A percentile compares a stretch with the other conserved stretches of the same genome.
Evolutionary conservation across 2,797 vertebrate genomes (phyloP).

Genomic region (Cercopithecus mitis): DNA sequence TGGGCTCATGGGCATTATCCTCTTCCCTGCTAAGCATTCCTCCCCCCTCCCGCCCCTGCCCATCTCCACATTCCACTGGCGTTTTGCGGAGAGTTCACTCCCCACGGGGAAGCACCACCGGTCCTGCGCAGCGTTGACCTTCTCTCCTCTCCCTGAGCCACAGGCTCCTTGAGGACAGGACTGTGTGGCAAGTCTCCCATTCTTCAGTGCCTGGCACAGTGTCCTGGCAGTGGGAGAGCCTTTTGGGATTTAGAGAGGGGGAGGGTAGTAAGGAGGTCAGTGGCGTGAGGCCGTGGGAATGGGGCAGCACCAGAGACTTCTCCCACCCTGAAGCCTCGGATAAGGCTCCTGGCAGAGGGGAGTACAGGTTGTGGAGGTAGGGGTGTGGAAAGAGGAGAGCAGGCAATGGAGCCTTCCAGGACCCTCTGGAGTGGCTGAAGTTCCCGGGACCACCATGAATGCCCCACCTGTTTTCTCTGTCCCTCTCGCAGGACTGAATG

Average conservation of each 20-base stretch:
- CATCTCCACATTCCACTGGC: background rate
- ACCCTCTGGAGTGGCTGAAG: background rate
- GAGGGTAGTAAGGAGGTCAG: background rate
- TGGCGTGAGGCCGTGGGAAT: background rate
- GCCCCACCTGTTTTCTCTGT: background rate
- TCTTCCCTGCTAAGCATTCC: background rate
- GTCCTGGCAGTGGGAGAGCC: background rate
- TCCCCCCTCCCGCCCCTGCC: background rate
- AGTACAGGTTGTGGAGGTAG: background rate
- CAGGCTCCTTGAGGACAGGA: background rate
- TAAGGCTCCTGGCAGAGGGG: background rate
- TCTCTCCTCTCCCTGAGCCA: background rate
- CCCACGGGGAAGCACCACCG: background rate
- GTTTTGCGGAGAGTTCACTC: background rate
- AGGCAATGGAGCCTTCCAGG: background rate
- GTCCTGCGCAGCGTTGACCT: background rate
- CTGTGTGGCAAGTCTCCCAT: background rate
- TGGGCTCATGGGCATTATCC: fast-evolving
- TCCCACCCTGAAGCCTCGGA: background rate
- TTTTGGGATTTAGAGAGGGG: background rate
- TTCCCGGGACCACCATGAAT: background rate
- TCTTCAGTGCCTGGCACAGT: background rate
- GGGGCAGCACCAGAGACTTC: background rate
- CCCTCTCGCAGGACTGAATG: background rate
- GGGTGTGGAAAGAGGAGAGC: background rate